Percentiles rank a stretch among this genome's conserved stretches.
These are phyloP conservation scores for Ctenoplectra terminalis DNA, from an alignment of 1,140 invertebrate species.

Conservation along the genomic window DNA sequence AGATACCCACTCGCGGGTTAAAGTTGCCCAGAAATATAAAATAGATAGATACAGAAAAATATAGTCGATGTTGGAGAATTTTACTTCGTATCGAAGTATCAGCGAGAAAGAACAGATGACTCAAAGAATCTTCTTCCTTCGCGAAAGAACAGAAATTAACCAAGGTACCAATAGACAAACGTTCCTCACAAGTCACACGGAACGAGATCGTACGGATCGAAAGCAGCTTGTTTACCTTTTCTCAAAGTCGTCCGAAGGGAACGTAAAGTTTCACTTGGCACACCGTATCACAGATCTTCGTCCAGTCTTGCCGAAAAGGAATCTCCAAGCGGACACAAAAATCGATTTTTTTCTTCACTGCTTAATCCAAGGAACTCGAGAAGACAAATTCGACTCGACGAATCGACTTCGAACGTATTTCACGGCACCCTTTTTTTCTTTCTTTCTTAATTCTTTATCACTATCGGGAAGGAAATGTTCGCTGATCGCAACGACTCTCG, in stretches of 20 bases:
- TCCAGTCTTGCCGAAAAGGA: background rate
- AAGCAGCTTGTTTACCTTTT: constrained; percentile 4
- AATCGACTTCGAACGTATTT: background rate
- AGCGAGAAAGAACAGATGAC: too few species aligned
- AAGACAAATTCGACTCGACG: background rate
- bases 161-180: too few species aligned
- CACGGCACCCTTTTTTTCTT: background rate
- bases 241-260: background rate
- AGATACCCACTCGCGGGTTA: too few species aligned
- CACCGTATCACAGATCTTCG: background rate
- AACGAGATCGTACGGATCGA: too few species aligned
- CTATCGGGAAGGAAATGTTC: too few species aligned
- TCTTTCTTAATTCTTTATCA: background rate
- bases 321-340: background rate
- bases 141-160: too few species aligned
- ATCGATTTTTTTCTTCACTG: background rate
- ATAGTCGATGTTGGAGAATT: too few species aligned
- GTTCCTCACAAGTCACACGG: too few species aligned
- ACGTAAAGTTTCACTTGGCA: background rate
- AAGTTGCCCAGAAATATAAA: too few species aligned
- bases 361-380: background rate
- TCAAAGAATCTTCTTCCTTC: too few species aligned
- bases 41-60: too few species aligned
- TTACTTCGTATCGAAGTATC: too few species aligned
- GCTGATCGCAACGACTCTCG: background rate